Evolutionary conservation across 92 coral and sea anemone species (phyloP).

Genomic region (Pocillopora meandrina): DNA sequence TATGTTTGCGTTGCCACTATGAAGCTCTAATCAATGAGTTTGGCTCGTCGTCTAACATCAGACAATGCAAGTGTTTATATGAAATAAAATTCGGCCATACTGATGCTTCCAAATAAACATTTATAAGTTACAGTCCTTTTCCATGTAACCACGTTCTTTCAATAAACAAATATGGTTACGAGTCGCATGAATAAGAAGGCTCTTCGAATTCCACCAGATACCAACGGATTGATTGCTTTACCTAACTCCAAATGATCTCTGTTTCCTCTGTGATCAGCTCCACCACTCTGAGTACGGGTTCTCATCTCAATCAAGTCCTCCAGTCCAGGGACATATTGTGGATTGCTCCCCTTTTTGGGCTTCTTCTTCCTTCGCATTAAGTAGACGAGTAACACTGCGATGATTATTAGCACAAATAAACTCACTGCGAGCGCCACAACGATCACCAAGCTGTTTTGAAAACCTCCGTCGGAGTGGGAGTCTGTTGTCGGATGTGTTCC

Average conservation of each 20-base stretch:
- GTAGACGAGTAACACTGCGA: not conserved
- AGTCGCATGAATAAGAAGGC: too few species aligned
- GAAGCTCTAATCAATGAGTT: too few species aligned
- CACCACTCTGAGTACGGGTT: slow-evolving; percentile 41
- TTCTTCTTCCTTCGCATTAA: slow-evolving; percentile 34
- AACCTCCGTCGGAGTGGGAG: not conserved
- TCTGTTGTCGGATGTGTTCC: not conserved
- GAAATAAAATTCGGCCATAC: too few species aligned
- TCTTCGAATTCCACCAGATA: too few species aligned
- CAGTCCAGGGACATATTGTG: slow-evolving; percentile 28
- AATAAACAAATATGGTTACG: too few species aligned
- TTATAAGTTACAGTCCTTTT: too few species aligned
- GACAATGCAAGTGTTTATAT: too few species aligned
- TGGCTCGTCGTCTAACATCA: too few species aligned
- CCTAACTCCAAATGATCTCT: slow-evolving; percentile 38
- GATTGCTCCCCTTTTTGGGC: not conserved
- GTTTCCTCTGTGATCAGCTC: slow-evolving; percentile 39
- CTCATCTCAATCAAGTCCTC: slow-evolving; percentile 75
- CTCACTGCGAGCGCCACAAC: slow-evolving; percentile 39
- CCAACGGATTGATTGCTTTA: not conserved
- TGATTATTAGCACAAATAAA: not conserved
- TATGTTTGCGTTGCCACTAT: too few species aligned
- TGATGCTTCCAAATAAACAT: too few species aligned
- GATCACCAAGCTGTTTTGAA: slow-evolving; percentile 19
- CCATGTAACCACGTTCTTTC: too few species aligned